Percentiles rank a stretch among this genome's conserved stretches.
Conservation (phyloP, 1,140 invertebrate species). For the Conopomorpha cramerella region DNA sequence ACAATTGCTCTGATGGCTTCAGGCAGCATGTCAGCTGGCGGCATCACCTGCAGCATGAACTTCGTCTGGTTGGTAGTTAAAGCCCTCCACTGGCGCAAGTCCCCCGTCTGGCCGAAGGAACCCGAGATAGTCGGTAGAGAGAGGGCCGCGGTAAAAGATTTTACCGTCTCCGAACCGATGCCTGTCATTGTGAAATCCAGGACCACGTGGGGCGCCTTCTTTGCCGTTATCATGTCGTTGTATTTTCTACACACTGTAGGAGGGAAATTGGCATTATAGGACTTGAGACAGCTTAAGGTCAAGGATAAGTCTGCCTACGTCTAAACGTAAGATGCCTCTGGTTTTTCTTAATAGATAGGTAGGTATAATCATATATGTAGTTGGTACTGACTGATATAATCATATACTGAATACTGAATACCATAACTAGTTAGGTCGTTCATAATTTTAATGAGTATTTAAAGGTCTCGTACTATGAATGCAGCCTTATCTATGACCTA, state of each 20-base stretch:
- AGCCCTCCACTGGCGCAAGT: conserved; percentile 79
- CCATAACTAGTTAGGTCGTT: too few relatives aligned
- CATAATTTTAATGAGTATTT: too few relatives aligned
- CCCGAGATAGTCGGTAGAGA: conserved; percentile 81
- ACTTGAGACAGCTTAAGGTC: background rate
- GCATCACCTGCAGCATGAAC: conserved; percentile 77
- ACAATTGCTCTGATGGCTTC: conserved; percentile 82
- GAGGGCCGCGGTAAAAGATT: conserved; percentile 78
- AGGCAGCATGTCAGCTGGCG: conserved; percentile 81
- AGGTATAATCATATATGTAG: too few relatives aligned
- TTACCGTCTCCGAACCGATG: conserved; percentile 78
- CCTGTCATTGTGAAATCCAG: conserved; percentile 80
- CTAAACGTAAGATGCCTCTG: too few relatives aligned
- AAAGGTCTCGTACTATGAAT: too few relatives aligned
- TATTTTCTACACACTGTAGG: conserved; percentile 71
- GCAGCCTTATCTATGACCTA: too few relatives aligned
- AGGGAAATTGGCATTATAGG: background rate
- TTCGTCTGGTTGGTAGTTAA: conserved; percentile 69
- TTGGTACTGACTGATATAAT: too few relatives aligned
- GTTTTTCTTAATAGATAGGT: too few relatives aligned
- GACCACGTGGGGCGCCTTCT: conserved; percentile 74
- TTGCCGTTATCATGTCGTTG: conserved; percentile 64
- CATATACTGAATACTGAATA: too few relatives aligned
- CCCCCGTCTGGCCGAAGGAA: conserved; percentile 81
- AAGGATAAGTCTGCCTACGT: too few relatives aligned